Conservation (phyloP, 1,140 invertebrate species). For the Plectrocnemia conspersa region DNA sequence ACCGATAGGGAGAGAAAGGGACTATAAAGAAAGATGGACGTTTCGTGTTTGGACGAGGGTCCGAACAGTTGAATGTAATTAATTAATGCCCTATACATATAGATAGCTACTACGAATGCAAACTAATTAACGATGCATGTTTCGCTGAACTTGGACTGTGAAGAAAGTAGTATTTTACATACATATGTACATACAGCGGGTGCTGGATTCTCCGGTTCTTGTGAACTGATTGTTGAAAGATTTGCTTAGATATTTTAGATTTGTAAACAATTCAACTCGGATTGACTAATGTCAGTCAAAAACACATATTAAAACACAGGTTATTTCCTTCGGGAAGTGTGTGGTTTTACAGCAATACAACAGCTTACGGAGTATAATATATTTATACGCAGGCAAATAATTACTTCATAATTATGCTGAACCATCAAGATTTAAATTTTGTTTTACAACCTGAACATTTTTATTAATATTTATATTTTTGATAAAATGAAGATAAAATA, state of each 20-base stretch:
- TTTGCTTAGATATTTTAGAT: background rate
- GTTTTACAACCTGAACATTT: too few species aligned
- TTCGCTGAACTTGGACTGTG: background rate
- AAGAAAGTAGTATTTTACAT: too few species aligned
- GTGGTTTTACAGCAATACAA: too few species aligned
- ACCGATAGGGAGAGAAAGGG: constrained; percentile 5
- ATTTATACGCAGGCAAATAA: too few species aligned
- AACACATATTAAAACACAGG: background rate
- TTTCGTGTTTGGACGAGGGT: constrained; percentile 23
- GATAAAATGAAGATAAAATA: too few species aligned
- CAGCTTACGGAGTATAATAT: too few species aligned
- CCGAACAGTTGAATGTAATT: constrained; percentile 32
- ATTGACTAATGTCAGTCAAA: background rate
- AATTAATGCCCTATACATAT: constrained; percentile 29
- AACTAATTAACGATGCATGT: constrained; percentile 21
- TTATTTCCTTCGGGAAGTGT: too few species aligned
- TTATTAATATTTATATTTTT: too few species aligned
- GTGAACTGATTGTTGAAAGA: background rate
- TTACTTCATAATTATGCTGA: too few species aligned
- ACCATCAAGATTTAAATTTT: too few species aligned
- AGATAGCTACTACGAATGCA: constrained; percentile 25
- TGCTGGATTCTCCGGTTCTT: background rate
- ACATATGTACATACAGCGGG: background rate
- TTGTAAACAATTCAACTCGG: background rate
- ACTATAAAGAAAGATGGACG: constrained; percentile 32